phyloP scores from a whole-genome alignment of 2,797 vertebrate genomes.

The Dendrocincla fuliginosa region DNA sequence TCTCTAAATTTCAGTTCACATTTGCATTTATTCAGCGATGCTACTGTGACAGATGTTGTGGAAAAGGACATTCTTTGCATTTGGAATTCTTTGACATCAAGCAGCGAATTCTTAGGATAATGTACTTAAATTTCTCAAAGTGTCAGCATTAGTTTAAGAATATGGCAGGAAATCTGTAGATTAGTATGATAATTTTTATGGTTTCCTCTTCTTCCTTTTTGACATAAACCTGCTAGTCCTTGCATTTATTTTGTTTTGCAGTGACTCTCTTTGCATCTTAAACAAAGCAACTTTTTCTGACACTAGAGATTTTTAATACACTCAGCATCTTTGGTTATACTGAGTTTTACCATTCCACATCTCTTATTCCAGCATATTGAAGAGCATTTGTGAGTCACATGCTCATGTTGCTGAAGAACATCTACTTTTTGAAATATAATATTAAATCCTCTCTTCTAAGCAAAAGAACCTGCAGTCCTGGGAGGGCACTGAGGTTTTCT shows the following conservation, averaged over 20 bases:
- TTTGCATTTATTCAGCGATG: background rate
- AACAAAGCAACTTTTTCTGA: background rate
- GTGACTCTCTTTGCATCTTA: background rate
- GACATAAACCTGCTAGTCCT: background rate
- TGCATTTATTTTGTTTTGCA: background rate
- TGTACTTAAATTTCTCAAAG: background rate
- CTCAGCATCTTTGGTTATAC: background rate
- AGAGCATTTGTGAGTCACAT: background rate
- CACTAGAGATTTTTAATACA: background rate
- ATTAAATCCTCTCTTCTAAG: background rate
- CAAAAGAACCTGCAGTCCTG: background rate
- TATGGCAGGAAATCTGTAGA: background rate
- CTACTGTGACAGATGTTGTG: background rate
- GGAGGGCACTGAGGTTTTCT: background rate
- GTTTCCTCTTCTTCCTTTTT: background rate
- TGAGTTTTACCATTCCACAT: background rate
- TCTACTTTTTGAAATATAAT: background rate
- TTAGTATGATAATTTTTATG: background rate
- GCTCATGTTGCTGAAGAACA: background rate
- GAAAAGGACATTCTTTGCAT: background rate
- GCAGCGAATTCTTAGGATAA: background rate
- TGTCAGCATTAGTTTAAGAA: background rate
- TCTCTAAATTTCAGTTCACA: background rate
- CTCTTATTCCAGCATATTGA: background rate
- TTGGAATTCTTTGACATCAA: background rate